These are phyloP conservation scores for Apamea sordens DNA, from an alignment of 2,888 invertebrate genomes.

Conservation along the genomic window DNA sequence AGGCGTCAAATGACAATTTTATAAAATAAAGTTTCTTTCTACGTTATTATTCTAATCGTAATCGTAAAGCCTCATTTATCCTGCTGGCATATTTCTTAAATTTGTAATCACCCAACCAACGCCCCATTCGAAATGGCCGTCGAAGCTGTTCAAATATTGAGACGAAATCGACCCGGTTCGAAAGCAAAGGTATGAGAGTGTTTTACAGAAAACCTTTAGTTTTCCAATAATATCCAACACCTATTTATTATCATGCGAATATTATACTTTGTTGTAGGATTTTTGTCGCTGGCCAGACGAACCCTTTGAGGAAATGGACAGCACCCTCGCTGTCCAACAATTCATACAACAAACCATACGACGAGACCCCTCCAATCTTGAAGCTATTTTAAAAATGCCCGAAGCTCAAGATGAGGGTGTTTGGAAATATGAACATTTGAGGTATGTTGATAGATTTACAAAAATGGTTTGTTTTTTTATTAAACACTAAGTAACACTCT, in stretches of 20 bases:
- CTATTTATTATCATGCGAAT: background rate
- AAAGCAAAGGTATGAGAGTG: conserved; percentile 93
- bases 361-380: conserved; percentile 97
- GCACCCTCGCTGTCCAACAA: conserved; percentile 99
- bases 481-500: background rate
- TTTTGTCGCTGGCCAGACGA: conserved; percentile 99
- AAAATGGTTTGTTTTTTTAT: background rate
- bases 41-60: background rate
- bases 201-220: background rate
- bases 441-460: conserved; percentile 86
- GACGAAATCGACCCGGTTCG: conserved; percentile 97
- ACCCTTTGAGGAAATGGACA: conserved; percentile 99
- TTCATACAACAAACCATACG: conserved; percentile 99
- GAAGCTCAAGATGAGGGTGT: conserved; percentile 99
- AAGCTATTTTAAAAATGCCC: conserved; percentile 98
- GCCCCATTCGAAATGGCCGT: conserved; percentile 92
- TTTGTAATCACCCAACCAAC: conserved; percentile 6
- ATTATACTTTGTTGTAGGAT: conserved; percentile 90
- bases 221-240: background rate
- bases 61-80: background rate
- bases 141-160: conserved; percentile 93
- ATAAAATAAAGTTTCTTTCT: conserved; percentile 17
- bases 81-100: background rate
- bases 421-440: conserved; percentile 99
- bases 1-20: conserved; percentile 22